These are phyloP conservation scores for Ophion ventricosus DNA, from an alignment of 2,888 invertebrate genomes.

Conservation along the genomic window DNA sequence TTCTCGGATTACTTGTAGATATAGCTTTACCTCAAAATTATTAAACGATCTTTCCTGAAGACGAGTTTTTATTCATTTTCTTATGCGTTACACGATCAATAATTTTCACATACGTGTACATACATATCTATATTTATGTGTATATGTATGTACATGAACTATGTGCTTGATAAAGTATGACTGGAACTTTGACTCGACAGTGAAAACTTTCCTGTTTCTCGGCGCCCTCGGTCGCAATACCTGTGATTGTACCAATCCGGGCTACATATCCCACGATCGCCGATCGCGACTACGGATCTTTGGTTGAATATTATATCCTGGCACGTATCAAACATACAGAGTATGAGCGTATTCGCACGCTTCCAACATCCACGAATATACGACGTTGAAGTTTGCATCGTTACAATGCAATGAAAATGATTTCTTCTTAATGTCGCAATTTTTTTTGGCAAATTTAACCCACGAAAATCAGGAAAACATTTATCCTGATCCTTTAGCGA, in stretches of 20 bases:
- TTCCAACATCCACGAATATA: background rate
- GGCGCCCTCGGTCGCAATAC: background rate
- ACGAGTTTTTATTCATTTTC: background rate
- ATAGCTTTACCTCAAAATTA: background rate
- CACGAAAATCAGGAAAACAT: too few species aligned
- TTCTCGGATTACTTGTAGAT: background rate
- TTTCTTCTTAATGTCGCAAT: too few species aligned
- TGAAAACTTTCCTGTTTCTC: background rate
- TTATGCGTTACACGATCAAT: background rate
- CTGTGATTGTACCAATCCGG: background rate
- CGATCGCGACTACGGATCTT: constrained; percentile 33
- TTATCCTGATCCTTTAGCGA: too few species aligned
- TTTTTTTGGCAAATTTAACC: background rate
- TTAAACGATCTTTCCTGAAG: background rate
- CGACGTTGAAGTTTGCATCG: too few species aligned
- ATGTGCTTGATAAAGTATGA: constrained; percentile 3
- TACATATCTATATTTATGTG: too few species aligned
- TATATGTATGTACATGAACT: background rate
- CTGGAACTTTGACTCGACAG: constrained; percentile 6
- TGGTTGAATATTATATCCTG: constrained; percentile 6
- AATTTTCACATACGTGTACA: background rate
- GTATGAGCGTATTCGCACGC: background rate
- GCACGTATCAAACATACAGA: constrained; percentile 12
- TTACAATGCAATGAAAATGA: too few species aligned
- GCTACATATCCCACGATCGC: constrained; percentile 2